Percentiles rank a stretch among this genome's conserved stretches.
phyloP scores from a whole-genome alignment of 2,888 invertebrate species.

The Ferdinandea cuprea region DNA sequence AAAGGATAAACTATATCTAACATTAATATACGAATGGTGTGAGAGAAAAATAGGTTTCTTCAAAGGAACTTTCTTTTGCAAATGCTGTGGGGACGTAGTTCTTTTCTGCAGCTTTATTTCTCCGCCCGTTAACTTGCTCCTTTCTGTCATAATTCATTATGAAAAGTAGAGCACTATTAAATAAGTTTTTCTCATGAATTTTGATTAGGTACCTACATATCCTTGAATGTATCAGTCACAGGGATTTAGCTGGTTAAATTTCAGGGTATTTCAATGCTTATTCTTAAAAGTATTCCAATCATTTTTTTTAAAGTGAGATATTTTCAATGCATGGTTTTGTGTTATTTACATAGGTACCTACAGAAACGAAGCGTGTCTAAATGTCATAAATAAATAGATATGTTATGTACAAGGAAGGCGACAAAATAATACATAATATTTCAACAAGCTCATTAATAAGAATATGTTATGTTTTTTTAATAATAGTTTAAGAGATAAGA shows the following conservation, averaged over 20 bases:
- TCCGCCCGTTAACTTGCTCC: slow-evolving; percentile 65
- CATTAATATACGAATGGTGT: slow-evolving; percentile 61
- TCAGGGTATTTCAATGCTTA: slow-evolving; percentile 35
- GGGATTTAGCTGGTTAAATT: slow-evolving; percentile 45
- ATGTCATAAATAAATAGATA: slow-evolving; percentile 27
- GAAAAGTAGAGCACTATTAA: slow-evolving; percentile 71
- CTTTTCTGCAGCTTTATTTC: slow-evolving; percentile 64
- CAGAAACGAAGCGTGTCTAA: slow-evolving; percentile 40
- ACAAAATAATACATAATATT: slow-evolving; percentile 46
- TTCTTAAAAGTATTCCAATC: slow-evolving; percentile 39
- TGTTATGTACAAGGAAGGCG: slow-evolving; percentile 28
- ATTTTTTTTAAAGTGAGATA: slow-evolving; percentile 38
- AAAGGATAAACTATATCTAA: slow-evolving; percentile 46
- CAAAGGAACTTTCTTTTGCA: slow-evolving; percentile 54
- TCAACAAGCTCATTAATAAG: slow-evolving; percentile 28
- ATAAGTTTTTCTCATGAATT: slow-evolving; percentile 71
- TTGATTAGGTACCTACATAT: slow-evolving; percentile 72
- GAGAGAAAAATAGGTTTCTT: slow-evolving; percentile 65
- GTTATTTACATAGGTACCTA: too few species aligned
- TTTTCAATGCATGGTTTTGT: too few species aligned
- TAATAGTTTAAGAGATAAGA: too few species aligned
- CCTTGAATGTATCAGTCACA: slow-evolving; percentile 58
- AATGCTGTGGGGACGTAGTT: slow-evolving; percentile 65
- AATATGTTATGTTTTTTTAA: too few species aligned
- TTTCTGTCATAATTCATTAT: slow-evolving; percentile 70